Percentiles rank a stretch among this genome's conserved stretches.
These are phyloP conservation scores for Caenorhabditis briggsae DNA, from an alignment of 1,140 invertebrate genomes.

Conservation along the genomic window DNA sequence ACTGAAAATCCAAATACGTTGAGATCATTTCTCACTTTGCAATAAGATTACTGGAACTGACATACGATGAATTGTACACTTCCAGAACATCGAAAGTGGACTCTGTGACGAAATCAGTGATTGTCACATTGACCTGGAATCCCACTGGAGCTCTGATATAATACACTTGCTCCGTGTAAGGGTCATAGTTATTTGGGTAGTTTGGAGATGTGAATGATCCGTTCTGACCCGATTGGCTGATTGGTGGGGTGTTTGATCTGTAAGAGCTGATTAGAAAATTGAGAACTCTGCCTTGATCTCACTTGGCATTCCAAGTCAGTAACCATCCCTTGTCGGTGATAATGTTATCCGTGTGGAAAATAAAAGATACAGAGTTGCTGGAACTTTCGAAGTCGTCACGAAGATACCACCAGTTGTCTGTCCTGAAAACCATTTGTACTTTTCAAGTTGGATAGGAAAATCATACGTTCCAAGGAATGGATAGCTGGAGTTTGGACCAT, in stretches of 20 bases:
- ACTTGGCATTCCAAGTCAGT: conserved; percentile 10
- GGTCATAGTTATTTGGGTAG: conserved; percentile 3
- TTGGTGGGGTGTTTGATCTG: conserved; percentile 29
- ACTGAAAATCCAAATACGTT: neutral
- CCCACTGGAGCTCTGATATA: neutral
- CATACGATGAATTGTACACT: conserved; percentile 2
- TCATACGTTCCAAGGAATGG: conserved; percentile 24
- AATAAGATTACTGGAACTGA: neutral
- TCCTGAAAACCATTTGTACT: neutral
- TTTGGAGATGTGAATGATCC: conserved; percentile 16
- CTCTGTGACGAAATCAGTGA: neutral
- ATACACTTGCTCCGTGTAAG: conserved; percentile 5
- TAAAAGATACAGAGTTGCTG: neutral
- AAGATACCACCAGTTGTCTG: neutral
- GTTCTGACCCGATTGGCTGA: conserved; percentile 9
- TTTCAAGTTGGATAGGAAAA: neutral
- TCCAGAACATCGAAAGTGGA: conserved; percentile 1
- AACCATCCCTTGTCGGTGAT: conserved; percentile 10
- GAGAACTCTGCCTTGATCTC: neutral
- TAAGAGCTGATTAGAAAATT: neutral
- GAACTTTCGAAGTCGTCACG: conserved; percentile 5
- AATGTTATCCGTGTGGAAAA: neutral
- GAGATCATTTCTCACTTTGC: neutral
- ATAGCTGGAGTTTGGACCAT: conserved; percentile 13
- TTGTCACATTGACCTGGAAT: conserved; percentile 1